Base-by-base conservation (phyloP, 2,888 invertebrate species). In the Eulithis testata region DNA sequence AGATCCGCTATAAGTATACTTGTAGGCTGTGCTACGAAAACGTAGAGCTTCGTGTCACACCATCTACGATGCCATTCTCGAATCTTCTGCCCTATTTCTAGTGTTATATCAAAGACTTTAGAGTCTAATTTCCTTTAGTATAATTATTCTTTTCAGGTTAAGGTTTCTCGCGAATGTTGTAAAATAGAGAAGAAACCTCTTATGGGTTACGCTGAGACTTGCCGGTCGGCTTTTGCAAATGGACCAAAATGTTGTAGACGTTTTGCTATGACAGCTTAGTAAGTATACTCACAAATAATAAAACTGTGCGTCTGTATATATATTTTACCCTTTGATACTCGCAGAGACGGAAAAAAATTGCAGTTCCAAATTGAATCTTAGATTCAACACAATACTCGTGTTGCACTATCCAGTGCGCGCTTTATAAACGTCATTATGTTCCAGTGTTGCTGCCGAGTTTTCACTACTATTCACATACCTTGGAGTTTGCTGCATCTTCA, bases 401-500 rank as follows among this genome's bases (percentile, higher is more conserved):
- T 40, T 40, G 40, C 40, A 40, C 8, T 40, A 40, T 40, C 21
- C 21, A 21, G 21, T 21, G 21, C 21, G 21, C 21, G 21, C 21
- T 21, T 40, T 40, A 40, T 0, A 44, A n/a, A 44, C 11, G 5
- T 44, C 2, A 3, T 49, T 49, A 21, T 49, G 11, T 49, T 49
- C 66, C 87, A 93, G 93, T 56, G 65, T 87, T 21, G 88, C 91
- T 73, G 95, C 96, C 0, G 96, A 96, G 74, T 87, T 93, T 49
- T 94, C 95, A 0, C 82, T 96, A 56, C 94, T 95, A 73, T 91
- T 95, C 14, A 96, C 96, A 0, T 96, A 96, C 80, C 91, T 95
- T 52, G 95, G 96, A 12, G 96, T 96, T 0, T 94, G 94, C 66
- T 96, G 96, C 75, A 97, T 97, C n/a, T 97, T 97, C 80, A 94